Percentiles rank a stretch among this genome's conserved stretches.
phyloP scores from a whole-genome alignment of 1,140 invertebrate genomes.

The Centruroides vittatus region DNA sequence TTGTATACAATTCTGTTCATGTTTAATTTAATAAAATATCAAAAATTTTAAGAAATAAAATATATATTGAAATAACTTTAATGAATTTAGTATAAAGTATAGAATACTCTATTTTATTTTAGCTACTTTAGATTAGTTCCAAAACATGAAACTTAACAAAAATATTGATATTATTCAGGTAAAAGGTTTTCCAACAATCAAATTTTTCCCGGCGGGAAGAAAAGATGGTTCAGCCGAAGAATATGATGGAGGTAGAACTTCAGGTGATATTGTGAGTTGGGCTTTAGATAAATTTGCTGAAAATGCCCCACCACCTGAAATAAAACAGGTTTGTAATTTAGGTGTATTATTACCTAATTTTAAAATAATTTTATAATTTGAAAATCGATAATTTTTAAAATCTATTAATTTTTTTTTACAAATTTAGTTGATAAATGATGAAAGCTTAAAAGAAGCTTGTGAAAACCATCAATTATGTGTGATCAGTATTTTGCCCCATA shows the following conservation, averaged over 20 bases:
- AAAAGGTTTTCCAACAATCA: constrained; percentile 93
- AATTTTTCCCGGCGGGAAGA: constrained; percentile 73
- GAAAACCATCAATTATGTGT: constrained; percentile 81
- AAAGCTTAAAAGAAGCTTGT: constrained; percentile 55
- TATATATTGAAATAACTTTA: too few species aligned
- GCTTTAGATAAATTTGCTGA: constrained; percentile 71
- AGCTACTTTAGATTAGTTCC: too few species aligned
- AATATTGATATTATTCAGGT: constrained; percentile 32
- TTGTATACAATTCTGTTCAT: too few species aligned
- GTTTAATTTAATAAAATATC: too few species aligned
- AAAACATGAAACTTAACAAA: too few species aligned
- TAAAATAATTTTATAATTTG: too few species aligned
- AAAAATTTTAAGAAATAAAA: too few species aligned
- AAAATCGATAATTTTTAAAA: neutral
- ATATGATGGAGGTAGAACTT: constrained; percentile 73
- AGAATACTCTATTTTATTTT: too few species aligned
- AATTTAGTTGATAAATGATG: constrained; percentile 36
- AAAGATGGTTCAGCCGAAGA: constrained; percentile 52
- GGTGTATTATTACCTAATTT: neutral
- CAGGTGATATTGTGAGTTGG: constrained; percentile 80
- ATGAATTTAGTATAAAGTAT: too few species aligned
- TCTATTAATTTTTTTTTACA: constrained; percentile 5
- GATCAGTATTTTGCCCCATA: constrained; percentile 85
- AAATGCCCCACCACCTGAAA: constrained; percentile 76
- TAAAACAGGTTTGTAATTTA: constrained; percentile 46